These are phyloP conservation scores for Spea bombifrons DNA, from an alignment of 2,113 vertebrate genomes.

Conservation along the genomic window DNA sequence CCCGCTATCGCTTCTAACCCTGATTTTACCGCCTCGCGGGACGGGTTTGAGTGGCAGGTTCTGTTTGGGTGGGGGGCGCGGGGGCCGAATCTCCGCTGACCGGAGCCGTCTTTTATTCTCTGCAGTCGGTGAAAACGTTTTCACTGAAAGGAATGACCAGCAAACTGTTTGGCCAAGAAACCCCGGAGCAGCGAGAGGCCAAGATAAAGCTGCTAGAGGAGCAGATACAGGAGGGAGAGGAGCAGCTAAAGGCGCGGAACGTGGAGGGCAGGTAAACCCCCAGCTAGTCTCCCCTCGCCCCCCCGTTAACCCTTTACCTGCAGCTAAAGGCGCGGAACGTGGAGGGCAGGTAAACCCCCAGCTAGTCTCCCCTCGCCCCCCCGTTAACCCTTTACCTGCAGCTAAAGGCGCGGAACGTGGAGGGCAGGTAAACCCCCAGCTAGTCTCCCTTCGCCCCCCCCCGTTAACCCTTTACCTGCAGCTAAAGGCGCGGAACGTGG, in stretches of 20 bases:
- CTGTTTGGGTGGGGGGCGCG: neutral
- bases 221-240: constrained; percentile 85
- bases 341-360: too few relatives aligned
- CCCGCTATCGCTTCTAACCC: too few relatives aligned
- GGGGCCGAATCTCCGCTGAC: neutral
- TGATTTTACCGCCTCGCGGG: neutral
- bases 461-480: constrained; percentile 37
- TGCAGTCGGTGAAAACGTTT: constrained; percentile 86
- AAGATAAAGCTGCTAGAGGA: constrained; percentile 86
- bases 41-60: constrained; percentile 33
- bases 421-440: too few relatives aligned
- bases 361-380: too few relatives aligned
- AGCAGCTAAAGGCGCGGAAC: constrained; percentile 81
- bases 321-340: too few relatives aligned
- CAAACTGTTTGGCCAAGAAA: constrained; percentile 94
- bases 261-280: constrained; percentile 80
- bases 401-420: too few relatives aligned
- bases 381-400: too few relatives aligned
- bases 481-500: constrained; percentile 79
- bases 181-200: constrained; percentile 87
- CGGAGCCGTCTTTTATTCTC: constrained; percentile 21
- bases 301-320: too few relatives aligned
- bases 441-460: too few relatives aligned
- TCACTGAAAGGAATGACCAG: constrained; percentile 94
- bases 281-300: too few relatives aligned